These are phyloP conservation scores for Ciconia nigra DNA, from an alignment of 2,797 vertebrate genomes.

Conservation along the genomic window DNA sequence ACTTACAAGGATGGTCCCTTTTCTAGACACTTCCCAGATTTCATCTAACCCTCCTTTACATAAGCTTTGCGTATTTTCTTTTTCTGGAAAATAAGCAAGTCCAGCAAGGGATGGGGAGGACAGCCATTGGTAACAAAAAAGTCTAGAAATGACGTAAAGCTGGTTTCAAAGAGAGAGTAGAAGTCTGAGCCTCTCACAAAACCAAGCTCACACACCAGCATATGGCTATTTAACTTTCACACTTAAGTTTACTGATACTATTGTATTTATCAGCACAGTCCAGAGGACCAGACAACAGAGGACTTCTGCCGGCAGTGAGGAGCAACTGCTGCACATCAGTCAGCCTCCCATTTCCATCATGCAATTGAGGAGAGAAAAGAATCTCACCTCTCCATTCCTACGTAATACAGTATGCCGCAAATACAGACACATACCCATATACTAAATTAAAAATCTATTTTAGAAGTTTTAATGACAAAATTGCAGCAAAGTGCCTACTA, in stretches of 20 bases:
- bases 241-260: background rate
- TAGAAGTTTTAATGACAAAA: background rate
- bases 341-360: background rate
- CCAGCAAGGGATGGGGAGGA: background rate
- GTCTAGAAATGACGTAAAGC: background rate
- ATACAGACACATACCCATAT: rapidly evolving
- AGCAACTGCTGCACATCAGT: rapidly evolving
- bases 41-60: background rate
- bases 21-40: background rate
- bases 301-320: background rate
- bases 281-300: background rate
- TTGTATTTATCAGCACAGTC: background rate
- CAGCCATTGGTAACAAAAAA: background rate
- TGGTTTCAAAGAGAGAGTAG: background rate
- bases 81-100: background rate
- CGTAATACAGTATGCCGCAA: rapidly evolving
- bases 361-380: background rate
- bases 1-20: background rate
- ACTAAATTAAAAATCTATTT: background rate
- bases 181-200: background rate
- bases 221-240: background rate
- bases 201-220: background rate
- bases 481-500: background rate
- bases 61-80: background rate
- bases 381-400: background rate